Evolutionary conservation across 2,888 invertebrate genomes (phyloP).

Genomic region (Germaria angustata): DNA sequence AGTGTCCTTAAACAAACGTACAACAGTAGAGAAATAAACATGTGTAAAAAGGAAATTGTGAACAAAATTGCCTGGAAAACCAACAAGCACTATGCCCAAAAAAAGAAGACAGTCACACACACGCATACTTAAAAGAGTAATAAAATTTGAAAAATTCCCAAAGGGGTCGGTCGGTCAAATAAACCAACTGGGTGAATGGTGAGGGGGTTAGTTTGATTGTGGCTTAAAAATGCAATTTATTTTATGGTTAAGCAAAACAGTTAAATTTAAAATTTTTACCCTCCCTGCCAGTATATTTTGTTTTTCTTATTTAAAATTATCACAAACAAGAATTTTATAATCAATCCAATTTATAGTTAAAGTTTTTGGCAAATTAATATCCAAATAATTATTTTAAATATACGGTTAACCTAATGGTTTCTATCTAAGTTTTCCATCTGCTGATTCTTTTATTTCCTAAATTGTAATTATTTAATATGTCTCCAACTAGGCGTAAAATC

Average conservation of each 20-base stretch:
- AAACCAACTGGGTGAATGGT: not conserved
- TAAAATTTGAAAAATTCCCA: slow-evolving; percentile 26
- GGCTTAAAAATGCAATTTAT: slow-evolving; percentile 65
- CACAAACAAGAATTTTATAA: not conserved
- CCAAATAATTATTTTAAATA: slow-evolving; percentile 7
- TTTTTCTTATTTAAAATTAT: slow-evolving; percentile 11
- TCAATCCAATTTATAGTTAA: slow-evolving; percentile 21
- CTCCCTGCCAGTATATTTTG: not conserved
- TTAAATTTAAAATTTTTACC: slow-evolving; percentile 34
- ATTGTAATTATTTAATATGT: slow-evolving; percentile 47
- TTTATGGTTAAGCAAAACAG: slow-evolving; percentile 64
- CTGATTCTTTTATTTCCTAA: not conserved
- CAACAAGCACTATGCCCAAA: slow-evolving; percentile 2
- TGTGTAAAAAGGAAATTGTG: slow-evolving; percentile 66
- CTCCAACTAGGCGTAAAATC: slow-evolving; percentile 59
- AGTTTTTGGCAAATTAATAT: slow-evolving; percentile 11
- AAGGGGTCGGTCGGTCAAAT: slow-evolving; percentile 12
- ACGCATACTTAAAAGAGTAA: slow-evolving; percentile 1
- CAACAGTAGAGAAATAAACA: slow-evolving; percentile 52
- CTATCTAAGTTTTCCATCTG: not conserved
- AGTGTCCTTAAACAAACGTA: slow-evolving; percentile 44
- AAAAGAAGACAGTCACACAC: not conserved
- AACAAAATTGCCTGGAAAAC: slow-evolving; percentile 64
- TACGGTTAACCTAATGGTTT: slow-evolving; percentile 50
- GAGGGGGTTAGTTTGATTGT: slow-evolving; percentile 51